Evolutionary conservation across 2,113 vertebrate genomes (phyloP), one percentile per base, ranked within the genome.

Genomic region (Elgaria multicarinata): DNA sequence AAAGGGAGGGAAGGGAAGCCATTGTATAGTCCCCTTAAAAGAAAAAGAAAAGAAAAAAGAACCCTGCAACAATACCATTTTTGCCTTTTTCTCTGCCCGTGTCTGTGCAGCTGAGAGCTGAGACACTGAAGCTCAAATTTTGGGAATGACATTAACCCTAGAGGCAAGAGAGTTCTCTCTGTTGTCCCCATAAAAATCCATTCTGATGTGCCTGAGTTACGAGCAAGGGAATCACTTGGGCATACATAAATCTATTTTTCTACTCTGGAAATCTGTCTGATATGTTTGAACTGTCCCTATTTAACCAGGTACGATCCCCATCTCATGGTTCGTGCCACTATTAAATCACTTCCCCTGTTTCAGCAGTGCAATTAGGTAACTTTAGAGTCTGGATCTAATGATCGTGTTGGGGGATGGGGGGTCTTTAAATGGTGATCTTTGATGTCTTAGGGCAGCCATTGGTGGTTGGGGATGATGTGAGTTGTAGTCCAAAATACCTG

Each of bases 161-260:
- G 28, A 20, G 72, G 72, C 72, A 83, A 67, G n/a, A 77, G n/a
- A 85, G 74, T 69, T 55, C 82, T 78, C 64, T 89, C 58, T 18
- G 44, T 33, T 53, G 8, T 69, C 44, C 33, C 58, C 69, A 44
- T 77, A 58, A 76, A 83, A 85, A 69, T 55, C 62, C 58, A 67
- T 69, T 69, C 36, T 78, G 44, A 84, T 78, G 33, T 77, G 62
- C 31, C 62, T 2, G 74, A 36, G 24, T 87, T 77, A 78, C 42
- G 53, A 72, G n/a, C n/a, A n/a, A n/a, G n/a, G 20, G 33, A 78
- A 74, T 78, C 58, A n/a, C 42, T 46, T n/a, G 10, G 20, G 74
- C 74, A 50, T n/a, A n/a, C 5, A 31, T 87, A 74, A 85, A 85
- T 55, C 67, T 58, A 39, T 28, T 44, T 77, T 76, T 86, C 55